These are phyloP conservation scores for Ctenoplectra terminalis DNA, from an alignment of 1,140 invertebrate genomes.

Conservation along the genomic window DNA sequence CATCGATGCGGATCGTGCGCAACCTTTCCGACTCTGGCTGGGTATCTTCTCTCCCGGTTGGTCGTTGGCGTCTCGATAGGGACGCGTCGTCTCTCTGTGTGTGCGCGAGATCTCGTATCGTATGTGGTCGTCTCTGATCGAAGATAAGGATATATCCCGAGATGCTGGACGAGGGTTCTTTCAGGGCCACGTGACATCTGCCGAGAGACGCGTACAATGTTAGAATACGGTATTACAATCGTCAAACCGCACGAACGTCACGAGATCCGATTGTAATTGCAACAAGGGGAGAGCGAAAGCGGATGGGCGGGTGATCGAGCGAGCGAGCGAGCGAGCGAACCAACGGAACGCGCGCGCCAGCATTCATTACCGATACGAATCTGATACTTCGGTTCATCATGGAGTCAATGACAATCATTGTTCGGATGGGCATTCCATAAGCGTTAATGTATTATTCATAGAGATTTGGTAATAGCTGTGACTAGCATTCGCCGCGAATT, in stretches of 20 bases:
- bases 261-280: conserved; percentile 60
- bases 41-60: not conserved
- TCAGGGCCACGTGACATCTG: conserved; percentile 64
- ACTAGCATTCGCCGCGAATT: conserved; percentile 52
- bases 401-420: conserved; percentile 55
- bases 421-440: conserved; percentile 48
- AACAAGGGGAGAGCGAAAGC: not conserved
- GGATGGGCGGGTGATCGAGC: not conserved
- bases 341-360: conserved; percentile 1
- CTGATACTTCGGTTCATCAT: conserved; percentile 56
- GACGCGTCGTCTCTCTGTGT: not conserved
- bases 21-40: not conserved
- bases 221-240: conserved; percentile 61
- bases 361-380: conserved; percentile 55
- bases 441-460: conserved; percentile 49
- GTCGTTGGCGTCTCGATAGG: not conserved
- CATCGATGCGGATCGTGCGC: conserved; percentile 27
- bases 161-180: conserved; percentile 65
- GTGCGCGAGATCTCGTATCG: conserved; percentile 38
- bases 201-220: conserved; percentile 58
- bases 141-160: conserved; percentile 60
- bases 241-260: conserved; percentile 62
- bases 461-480: conserved; percentile 43
- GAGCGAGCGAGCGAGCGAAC: not conserved
- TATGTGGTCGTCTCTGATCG: conserved; percentile 49